Evolutionary conservation across 2,888 invertebrate species (phyloP), one percentile per base, ranked within the genome.

Genomic region (Euplexia lucipara): DNA sequence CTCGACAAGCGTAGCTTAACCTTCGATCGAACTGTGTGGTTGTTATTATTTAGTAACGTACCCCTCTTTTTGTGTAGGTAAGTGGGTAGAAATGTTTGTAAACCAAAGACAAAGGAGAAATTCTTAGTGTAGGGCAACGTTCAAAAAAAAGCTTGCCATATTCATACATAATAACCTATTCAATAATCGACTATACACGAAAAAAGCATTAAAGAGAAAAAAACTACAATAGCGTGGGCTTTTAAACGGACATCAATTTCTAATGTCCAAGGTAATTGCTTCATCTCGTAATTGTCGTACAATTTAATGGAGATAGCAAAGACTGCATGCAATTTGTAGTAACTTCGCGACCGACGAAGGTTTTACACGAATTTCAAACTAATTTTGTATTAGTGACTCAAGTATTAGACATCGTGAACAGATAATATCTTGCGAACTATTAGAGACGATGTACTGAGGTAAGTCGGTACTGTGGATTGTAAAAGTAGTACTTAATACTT

Each of bases 261-360:
- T 62, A 70, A 70, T 54, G 54, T 54, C 53, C 32, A n/a, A 18
- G 51, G 58, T 75, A 73, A 73, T 75, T 54, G 57, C 72, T 75
- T 70, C 41, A 61, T 69, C 44, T 53, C 34, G n/a, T n/a, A n/a
- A n/a, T n/a, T n/a, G n/a, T n/a, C n/a, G 12, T 39, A 54, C 61
- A 53, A 35, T 39, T 9, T 47, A 48, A 41, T 69, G 45, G 48
- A 26, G 44, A 68, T 48, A 53, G 44, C 6, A 35, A 30, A 41
- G 41, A 16, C 69, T 70, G 26, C n/a, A 42, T 54, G 22, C 54
- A 47, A 60, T 57, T 69, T 53, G 34, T 53, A 47, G 22, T 1
- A 20, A n/a, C n/a, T n/a, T n/a, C n/a, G n/a, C n/a, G n/a, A n/a
- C n/a, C n/a, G n/a, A 42, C 42, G 42, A 20, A 9, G 16, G 39